phyloP scores from a whole-genome alignment of 2,113 vertebrate genomes.

The Mormyrus iriodes region DNA sequence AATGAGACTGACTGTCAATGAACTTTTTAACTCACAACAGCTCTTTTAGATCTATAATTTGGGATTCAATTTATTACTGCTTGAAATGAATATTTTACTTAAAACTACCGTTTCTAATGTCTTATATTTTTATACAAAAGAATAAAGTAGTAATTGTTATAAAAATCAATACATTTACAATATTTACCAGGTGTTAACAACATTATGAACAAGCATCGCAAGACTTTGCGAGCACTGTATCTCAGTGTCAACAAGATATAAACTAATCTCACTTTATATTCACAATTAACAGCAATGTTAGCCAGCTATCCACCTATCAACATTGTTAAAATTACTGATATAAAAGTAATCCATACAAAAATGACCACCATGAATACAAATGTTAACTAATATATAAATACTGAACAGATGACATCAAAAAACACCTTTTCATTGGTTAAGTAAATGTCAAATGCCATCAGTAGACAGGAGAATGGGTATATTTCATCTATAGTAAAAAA shows the following conservation, averaged over 20 bases:
- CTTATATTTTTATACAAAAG: neutral
- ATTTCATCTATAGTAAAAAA: neutral
- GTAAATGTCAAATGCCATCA: neutral
- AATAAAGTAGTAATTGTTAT: neutral
- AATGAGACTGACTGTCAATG: neutral
- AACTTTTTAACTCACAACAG: neutral
- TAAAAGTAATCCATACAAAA: neutral
- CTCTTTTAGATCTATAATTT: neutral
- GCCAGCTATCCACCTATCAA: neutral
- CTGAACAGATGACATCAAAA: neutral
- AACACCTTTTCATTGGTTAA: neutral
- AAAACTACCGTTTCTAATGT: neutral
- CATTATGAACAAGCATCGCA: neutral
- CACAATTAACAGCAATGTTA: neutral
- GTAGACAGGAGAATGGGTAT: neutral
- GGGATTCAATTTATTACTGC: too few relatives aligned
- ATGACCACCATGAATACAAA: neutral
- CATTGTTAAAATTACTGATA: neutral
- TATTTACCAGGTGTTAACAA: too few relatives aligned
- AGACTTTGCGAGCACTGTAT: neutral
- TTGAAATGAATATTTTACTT: neutral
- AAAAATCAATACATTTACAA: neutral
- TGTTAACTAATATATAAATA: neutral
- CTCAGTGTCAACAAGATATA: neutral
- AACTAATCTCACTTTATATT: neutral